A percentile compares a stretch with the other conserved stretches of the same genome.
Evolutionary conservation across 2,888 invertebrate genomes (phyloP).

Genomic region (Cephus pulcher): DNA sequence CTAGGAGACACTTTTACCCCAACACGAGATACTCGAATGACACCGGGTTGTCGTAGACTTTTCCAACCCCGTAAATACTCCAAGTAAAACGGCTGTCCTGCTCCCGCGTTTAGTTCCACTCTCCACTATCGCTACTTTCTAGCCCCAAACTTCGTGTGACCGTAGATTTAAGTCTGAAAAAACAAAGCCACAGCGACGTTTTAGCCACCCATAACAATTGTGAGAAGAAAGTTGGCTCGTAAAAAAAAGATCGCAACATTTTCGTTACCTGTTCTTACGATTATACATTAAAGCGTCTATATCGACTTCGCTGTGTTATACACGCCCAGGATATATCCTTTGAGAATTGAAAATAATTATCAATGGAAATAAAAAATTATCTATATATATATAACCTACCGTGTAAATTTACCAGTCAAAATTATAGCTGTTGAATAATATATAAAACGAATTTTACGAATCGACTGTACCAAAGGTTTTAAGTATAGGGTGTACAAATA

Average conservation of each 20-base stretch:
- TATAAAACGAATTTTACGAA: not conserved
- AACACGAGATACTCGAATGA: not conserved
- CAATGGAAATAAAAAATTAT: too few species aligned
- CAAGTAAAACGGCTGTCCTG: not conserved
- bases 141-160: not conserved
- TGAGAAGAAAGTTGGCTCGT: not conserved
- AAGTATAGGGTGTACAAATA: not conserved
- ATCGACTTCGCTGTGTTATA: not conserved
- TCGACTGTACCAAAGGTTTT: not conserved
- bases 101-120: not conserved
- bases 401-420: too few species aligned
- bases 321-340: not conserved
- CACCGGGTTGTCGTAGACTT: not conserved
- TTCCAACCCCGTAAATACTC: not conserved
- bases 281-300: not conserved
- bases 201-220: not conserved
- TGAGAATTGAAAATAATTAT: not conserved
- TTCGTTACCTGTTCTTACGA: not conserved
- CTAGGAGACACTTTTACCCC: too few species aligned
- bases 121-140: not conserved
- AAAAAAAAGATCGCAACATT: not conserved
- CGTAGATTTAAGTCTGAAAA: not conserved
- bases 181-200: too few species aligned
- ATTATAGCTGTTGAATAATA: too few species aligned
- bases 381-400: too few species aligned